Base-by-base conservation (phyloP, 1,140 invertebrate species). In the Drosophila hydei region DNA sequence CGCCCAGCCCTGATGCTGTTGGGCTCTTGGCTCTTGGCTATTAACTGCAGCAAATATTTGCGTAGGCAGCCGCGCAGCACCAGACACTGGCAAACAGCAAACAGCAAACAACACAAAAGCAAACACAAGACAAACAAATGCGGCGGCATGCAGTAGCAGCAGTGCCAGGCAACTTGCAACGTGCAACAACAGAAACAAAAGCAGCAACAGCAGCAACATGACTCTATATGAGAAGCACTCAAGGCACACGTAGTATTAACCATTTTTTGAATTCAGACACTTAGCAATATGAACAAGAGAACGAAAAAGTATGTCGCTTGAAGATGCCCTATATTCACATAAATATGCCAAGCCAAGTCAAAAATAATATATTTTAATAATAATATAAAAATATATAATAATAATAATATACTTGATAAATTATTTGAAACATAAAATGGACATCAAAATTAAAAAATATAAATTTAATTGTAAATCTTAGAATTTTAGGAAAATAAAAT, bases 11-110 rank as follows among this genome's bases (percentile, higher is more conserved):
- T 6, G 38, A 6, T 59, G 55, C 51, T 83, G 79, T 79, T 74
- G 80, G 76, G 77, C 63, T 59, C 63, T 59, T 62, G 69, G 81
- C 81, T 85, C 43, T 68, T 88, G 81, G 81, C 83, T 88, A 87
- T 87, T 87, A 87, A 88, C 83, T 81, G 67, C 55, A 61, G 69
- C 75, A 87, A 87, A 87, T 88, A 87, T 87, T 87, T 87, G 70
- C 77, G 64, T 59, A 81, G 77, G 70, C 74, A 77, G 69, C 80
- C 80, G 72, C 79, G 75, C 36, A 48, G 61, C 68, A 54, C 67
- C 69, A 85, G 80, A 67, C 79, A 61, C 62, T 65, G 58, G 65
- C 65, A 81, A 75, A 77, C 73, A 77, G 65, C 65, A 81, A 75
- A 77, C 73, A 77, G 61, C 67, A 79, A 61, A 85, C 68, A 83